Evolutionary conservation across 1,140 invertebrate genomes (phyloP).

Genomic region (Lordiphosa stackelbergi): DNA sequence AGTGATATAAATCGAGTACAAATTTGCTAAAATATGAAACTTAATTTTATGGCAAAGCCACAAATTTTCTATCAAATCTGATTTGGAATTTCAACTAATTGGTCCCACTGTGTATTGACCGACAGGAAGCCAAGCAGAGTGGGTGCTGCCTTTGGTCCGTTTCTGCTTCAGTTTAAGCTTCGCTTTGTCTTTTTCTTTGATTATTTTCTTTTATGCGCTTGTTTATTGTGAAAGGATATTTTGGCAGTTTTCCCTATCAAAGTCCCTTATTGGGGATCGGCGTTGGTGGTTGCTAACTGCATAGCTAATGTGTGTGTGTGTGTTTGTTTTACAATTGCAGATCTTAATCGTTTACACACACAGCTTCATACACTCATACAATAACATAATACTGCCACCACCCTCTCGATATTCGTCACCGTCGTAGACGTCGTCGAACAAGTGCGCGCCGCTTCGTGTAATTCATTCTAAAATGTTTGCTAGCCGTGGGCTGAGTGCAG

Average conservation of each 20-base stretch:
- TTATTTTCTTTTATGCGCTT: conserved; percentile 2
- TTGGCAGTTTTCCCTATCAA: not conserved
- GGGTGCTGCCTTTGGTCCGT: not conserved
- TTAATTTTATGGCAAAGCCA: no score
- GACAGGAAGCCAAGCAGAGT: conserved; percentile 2
- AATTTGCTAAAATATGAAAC: no score
- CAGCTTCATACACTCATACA: conserved; percentile 17
- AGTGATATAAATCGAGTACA: no score
- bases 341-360: conserved; percentile 43
- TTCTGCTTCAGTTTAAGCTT: conserved; percentile 3
- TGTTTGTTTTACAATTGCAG: conserved; percentile 58
- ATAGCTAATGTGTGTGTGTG: conserved; percentile 24
- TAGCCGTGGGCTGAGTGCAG: conserved; percentile 26
- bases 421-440: conserved; percentile 20
- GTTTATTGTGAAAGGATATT: conserved; percentile 4
- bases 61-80: no score
- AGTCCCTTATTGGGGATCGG: not conserved
- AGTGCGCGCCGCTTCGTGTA: conserved; percentile 24
- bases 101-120: not conserved
- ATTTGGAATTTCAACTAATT: not conserved
- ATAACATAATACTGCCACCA: conserved; percentile 60
- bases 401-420: conserved; percentile 23
- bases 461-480: conserved; percentile 44
- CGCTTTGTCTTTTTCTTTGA: not conserved
- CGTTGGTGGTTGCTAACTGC: conserved; percentile 16